Evolutionary conservation across 37 sponge, comb jelly and placozoan genomes (phyloP).

Genomic region (Cliona cf. orientalis): DNA sequence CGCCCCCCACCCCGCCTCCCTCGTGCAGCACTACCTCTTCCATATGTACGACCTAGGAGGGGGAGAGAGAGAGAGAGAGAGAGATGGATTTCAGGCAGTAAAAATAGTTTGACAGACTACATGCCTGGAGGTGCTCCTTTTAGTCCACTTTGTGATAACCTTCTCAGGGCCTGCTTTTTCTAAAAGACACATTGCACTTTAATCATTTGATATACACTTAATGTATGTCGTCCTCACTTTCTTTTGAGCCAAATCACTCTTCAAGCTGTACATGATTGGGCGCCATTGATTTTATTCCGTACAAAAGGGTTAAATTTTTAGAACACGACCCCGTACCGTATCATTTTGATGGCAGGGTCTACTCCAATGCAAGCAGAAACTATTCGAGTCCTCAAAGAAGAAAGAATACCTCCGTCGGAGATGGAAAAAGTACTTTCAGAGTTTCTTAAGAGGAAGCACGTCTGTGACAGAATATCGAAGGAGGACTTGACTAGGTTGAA

Average conservation of each 20-base stretch:
- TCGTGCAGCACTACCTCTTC: background rate
- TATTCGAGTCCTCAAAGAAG: conserved; percentile 17
- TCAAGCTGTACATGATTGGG: background rate
- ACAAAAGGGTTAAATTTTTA: background rate
- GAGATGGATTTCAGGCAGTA: background rate
- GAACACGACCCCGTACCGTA: background rate
- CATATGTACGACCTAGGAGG: too few species aligned
- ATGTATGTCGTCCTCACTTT: conserved; percentile 13
- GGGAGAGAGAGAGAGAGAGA: background rate
- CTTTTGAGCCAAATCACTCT: conserved; percentile 16
- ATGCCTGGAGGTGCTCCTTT: background rate
- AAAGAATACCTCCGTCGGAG: conserved; percentile 10
- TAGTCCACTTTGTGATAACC: conserved; percentile 38
- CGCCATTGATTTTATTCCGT: background rate
- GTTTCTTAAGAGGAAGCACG: conserved; percentile 35
- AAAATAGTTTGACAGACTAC: too few species aligned
- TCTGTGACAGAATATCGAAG: conserved; percentile 13
- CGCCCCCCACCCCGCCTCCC: background rate
- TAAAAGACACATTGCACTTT: background rate
- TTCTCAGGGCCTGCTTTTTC: conserved; percentile 50
- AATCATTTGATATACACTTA: background rate
- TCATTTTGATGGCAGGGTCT: background rate
- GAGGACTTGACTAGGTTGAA: conserved; percentile 32
- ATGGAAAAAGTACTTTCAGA: conserved; percentile 15
- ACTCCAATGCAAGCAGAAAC: background rate